Percentiles rank a stretch among this genome's conserved stretches.
Evolutionary conservation across 2,797 vertebrate genomes (phyloP).

Genomic region (Syngnathus rostellatus): DNA sequence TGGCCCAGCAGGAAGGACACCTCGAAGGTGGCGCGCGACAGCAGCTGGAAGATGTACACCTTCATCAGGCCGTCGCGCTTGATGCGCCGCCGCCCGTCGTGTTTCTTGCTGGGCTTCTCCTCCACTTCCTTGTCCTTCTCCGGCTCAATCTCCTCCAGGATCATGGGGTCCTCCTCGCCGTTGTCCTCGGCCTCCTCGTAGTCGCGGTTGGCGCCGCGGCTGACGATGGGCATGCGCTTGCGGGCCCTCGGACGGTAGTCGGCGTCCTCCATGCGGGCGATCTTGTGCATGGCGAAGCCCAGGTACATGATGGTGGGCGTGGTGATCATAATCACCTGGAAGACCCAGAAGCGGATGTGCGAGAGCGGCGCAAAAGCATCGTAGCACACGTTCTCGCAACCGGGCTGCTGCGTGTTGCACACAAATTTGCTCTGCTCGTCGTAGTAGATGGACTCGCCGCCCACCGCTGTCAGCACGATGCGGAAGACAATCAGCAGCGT

Average conservation of each 20-base stretch:
- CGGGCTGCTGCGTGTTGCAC: conserved; percentile 85
- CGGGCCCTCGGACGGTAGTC: conserved; percentile 55
- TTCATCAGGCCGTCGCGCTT: conserved; percentile 85
- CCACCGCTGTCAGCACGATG: conserved; percentile 84
- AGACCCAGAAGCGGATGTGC: conserved; percentile 88
- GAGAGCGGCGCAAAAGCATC: conserved; percentile 84
- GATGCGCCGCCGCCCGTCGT: conserved; percentile 82
- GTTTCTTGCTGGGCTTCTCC: conserved; percentile 65
- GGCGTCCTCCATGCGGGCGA: conserved; percentile 66
- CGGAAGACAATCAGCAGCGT: conserved; percentile 84
- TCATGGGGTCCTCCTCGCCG: conserved; percentile 88
- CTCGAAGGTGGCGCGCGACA: conserved; percentile 77
- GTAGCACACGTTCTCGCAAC: conserved; percentile 90
- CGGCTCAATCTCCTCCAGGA: conserved; percentile 78
- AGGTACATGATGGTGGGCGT: conserved; percentile 84
- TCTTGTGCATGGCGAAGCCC: conserved; percentile 87
- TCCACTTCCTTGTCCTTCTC: conserved; percentile 69
- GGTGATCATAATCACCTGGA: conserved; percentile 85
- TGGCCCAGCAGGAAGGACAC: conserved; percentile 80
- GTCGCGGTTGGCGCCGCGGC: conserved; percentile 73
- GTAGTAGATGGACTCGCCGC: conserved; percentile 88
- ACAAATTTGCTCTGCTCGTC: conserved; percentile 91
- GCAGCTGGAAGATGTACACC: conserved; percentile 79
- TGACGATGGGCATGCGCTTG: conserved; percentile 74
- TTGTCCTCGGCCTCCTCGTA: conserved; percentile 88